Base-by-base conservation (phyloP, 2,113 vertebrate species). In the Tringa solitaria region DNA sequence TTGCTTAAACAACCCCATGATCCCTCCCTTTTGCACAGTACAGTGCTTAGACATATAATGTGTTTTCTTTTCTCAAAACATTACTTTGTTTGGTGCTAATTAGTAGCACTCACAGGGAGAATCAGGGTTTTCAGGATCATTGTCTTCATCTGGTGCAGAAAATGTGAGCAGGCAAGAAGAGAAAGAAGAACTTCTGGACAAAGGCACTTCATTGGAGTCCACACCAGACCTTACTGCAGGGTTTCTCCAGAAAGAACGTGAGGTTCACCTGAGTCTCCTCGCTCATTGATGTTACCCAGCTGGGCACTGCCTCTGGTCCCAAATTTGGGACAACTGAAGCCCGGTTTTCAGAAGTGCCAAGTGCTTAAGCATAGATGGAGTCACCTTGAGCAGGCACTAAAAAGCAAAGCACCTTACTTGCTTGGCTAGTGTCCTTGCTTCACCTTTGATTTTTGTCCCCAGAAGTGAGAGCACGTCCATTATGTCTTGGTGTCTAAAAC, bases 241-340 rank as follows among this genome's bases (percentile, higher is more conserved):
- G 9, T 12, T 79, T 27, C n/a, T 45, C 18, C 12, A 19, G 57
- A 84, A 67, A 72, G n/a, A 20, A 48, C n/a, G 5, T 0, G 2
- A 77, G 23, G 30, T 54, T 82, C 75, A 45, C 19, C n/a, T 63
- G 27, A 72, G 20, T 46, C 4, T 0, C 35, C 27, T 33, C 56
- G 43, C 9, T 90, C 10, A 13, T 18, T 51, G n/a, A 13, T 12
- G 21, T 30, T 16, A 90, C 48, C 5, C n/a, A 76, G 14, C 10
- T 37, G 8, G 9, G 13, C 0, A 1, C 35, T 80, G 45, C 21
- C 39, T 84, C 19, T 48, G 68, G 8, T 46, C 22, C 27, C 0
- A 0, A 1, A 24, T 63, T 50, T 61, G 54, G 83, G 48, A 56
- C 50, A 53, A 28, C 16, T 20, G 45, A 92, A 80, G 13, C 8